phyloP scores from a whole-genome alignment of 1,140 invertebrate genomes.

The Pachyrhynchus sulphureomaculatus region DNA sequence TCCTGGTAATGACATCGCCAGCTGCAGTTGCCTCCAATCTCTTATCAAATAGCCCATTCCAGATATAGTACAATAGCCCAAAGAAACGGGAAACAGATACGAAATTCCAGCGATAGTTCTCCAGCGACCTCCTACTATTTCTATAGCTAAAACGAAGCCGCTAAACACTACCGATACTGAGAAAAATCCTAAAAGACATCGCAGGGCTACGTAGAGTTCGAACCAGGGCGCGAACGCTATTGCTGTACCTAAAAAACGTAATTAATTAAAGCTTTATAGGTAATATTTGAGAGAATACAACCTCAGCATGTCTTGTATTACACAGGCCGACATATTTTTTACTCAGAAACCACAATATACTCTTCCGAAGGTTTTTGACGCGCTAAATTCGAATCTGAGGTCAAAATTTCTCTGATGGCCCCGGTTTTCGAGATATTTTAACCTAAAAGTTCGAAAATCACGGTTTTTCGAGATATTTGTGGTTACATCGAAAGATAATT shows the following conservation, averaged over 20 bases:
- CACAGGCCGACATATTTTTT: too few species aligned
- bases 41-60: conserved; percentile 69
- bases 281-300: neutral
- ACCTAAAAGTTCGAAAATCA: too few species aligned
- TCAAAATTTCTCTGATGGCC: too few species aligned
- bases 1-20: conserved; percentile 70
- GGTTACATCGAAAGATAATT: neutral
- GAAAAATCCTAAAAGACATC: conserved; percentile 65
- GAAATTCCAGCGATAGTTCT: conserved; percentile 71
- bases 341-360: too few species aligned
- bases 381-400: too few species aligned
- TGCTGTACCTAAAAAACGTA: conserved; percentile 57
- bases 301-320: neutral
- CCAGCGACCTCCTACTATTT: conserved; percentile 73
- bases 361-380: too few species aligned
- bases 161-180: conserved; percentile 73
- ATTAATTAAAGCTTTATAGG: too few species aligned
- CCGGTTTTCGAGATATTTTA: too few species aligned
- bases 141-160: conserved; percentile 70
- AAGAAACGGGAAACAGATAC: conserved; percentile 69
- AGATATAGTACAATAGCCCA: conserved; percentile 72
- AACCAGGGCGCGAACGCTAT: conserved; percentile 66
- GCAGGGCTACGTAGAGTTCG: conserved; percentile 62
- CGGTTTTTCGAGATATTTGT: too few species aligned
- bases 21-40: conserved; percentile 71